Base-by-base conservation (phyloP, 1,140 invertebrate species). In the Hirudo medicinalis region DNA sequence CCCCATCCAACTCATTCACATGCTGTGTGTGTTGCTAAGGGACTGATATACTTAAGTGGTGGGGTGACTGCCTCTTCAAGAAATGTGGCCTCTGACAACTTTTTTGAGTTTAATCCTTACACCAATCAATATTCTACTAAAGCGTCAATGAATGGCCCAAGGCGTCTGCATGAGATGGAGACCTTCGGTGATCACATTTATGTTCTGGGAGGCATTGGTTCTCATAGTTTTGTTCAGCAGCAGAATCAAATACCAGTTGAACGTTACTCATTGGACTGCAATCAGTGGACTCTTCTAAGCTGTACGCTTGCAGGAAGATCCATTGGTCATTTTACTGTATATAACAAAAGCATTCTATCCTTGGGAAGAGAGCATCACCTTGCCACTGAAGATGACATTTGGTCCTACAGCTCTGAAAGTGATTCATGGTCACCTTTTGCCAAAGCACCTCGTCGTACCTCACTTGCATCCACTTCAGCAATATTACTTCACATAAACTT, bases 1-100 rank as follows among this genome's bases (percentile, higher is more conserved):
- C 90, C 90, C 8, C 67, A 72, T n/a, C 76, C 79, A 13, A 77
- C 78, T 19, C 79, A 81, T 73, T 80, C 79, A 13, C 73, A 80
- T 49, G 79, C 79, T 9, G 77, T 77, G 5, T 73, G 40, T 40
- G 32, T 68, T 0, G 32, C 27, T 54, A 36, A 27, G 5, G 63
- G 66, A n/a, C n/a, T 49, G 25, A 78, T 81, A 72, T 81, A 80
- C 76, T 75, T 80, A 72, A 78, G 76, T 19, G 80, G 80, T 27
- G 80, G 80, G 5, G 77, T 79, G 20, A 76, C 77, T 13, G 77
- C 78, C 25, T 76, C 78, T 63, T 78, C 80, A 36, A 54, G 70
- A 54, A 74, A 78, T 6, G 75, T 77, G 55, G 76, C 79, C 36
- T 77, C 78, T 36, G 78, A 78, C 70, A 76, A 75, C 27, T 79